Evolutionary conservation across 2,797 vertebrate genomes (phyloP).

Genomic region (Manis crassicaudata): DNA sequence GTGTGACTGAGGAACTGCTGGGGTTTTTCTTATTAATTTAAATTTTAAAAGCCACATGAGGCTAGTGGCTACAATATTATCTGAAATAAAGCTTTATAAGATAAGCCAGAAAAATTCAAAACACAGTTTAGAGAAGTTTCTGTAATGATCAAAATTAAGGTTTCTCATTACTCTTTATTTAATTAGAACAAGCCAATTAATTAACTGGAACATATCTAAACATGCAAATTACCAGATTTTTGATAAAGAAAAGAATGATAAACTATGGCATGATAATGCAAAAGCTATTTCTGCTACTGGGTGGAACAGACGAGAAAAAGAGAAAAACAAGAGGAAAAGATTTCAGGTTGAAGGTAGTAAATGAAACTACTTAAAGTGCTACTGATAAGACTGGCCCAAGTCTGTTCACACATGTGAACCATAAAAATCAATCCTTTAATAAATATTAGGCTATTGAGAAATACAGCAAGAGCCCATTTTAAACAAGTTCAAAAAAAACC

Average conservation of each 20-base stretch:
- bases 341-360: background rate
- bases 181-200: background rate
- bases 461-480: background rate
- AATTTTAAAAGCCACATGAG: background rate
- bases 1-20: background rate
- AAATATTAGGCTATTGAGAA: conserved; percentile 26
- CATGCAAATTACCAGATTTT: background rate
- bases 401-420: background rate
- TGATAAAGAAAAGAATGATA: background rate
- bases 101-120: conserved; percentile 6
- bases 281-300: background rate
- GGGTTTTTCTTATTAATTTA: conserved; percentile 2
- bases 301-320: conserved; percentile 8
- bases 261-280: background rate
- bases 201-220: background rate
- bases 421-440: conserved; percentile 15
- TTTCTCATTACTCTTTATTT: conserved; percentile 7
- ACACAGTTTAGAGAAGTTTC: background rate
- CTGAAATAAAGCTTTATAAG: background rate
- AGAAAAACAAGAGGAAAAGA: background rate
- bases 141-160: conserved; percentile 2
- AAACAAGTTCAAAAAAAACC: conserved; percentile 43
- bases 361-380: conserved; percentile 3
- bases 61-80: background rate
- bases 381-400: background rate